Percentiles rank a stretch among this genome's conserved stretches.
These are phyloP conservation scores for Epistrophe eligans DNA, from an alignment of 2,888 invertebrate genomes.

Conservation along the genomic window DNA sequence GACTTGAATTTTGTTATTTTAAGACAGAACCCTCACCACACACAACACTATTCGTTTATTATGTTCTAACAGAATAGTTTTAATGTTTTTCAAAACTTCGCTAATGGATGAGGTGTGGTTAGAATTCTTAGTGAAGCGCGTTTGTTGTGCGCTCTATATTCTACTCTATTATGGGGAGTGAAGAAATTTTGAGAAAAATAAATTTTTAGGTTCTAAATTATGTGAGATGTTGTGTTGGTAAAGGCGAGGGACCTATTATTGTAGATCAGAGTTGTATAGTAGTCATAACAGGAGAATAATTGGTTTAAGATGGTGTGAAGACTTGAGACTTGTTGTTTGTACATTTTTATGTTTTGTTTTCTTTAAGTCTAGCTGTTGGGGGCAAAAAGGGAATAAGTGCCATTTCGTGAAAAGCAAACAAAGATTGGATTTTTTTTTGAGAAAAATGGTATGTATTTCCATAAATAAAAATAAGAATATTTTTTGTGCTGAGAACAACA, in stretches of 20 bases:
- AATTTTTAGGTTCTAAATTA: constrained; percentile 49
- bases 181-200: constrained; percentile 7
- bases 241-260: background rate
- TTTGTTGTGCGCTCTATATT: too few relatives aligned
- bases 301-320: constrained; percentile 24
- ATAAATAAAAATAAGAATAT: background rate
- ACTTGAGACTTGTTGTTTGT: constrained; percentile 28
- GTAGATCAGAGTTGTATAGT: constrained; percentile 7
- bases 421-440: background rate
- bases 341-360: constrained; percentile 10
- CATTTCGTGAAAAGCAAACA: constrained; percentile 47
- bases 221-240: constrained; percentile 14
- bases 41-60: constrained; percentile 9
- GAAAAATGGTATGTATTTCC: background rate
- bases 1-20: constrained; percentile 6
- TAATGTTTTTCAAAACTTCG: constrained; percentile 50
- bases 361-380: constrained; percentile 9
- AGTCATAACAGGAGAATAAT: constrained; percentile 42
- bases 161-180: constrained; percentile 22
- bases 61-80: constrained; percentile 42
- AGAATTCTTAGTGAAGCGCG: constrained; percentile 44
- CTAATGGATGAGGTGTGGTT: constrained; percentile 67
- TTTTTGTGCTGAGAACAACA: background rate
- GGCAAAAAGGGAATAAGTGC: constrained; percentile 55
- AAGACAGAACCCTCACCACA: background rate